Conservation (phyloP, 2,113 vertebrate species). For the Noturus placidus region DNA sequence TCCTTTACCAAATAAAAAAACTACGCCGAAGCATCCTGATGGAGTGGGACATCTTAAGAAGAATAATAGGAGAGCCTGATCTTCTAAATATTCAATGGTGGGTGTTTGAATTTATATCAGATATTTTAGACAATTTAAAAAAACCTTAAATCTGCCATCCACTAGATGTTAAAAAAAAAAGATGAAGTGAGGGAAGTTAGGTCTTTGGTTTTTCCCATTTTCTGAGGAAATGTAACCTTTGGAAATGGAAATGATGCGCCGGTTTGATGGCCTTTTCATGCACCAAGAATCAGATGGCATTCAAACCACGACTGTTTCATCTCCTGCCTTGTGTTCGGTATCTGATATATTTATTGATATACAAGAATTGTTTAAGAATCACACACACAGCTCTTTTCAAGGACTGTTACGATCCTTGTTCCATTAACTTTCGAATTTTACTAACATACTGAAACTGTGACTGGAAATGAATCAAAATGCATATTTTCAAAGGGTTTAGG, state of each 20-base stretch:
- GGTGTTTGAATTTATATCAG: conserved; percentile 14
- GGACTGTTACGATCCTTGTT: background rate
- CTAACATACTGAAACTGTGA: background rate
- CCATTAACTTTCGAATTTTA: background rate
- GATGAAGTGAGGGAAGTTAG: background rate
- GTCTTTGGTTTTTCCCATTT: background rate
- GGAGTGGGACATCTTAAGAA: conserved; percentile 67
- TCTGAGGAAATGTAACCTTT: conserved; percentile 18
- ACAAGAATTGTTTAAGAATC: background rate
- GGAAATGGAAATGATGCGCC: conserved; percentile 67
- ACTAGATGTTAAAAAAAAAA: background rate
- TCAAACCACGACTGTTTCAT: conserved; percentile 67
- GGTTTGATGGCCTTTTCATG: conserved; percentile 72
- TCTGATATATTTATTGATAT: background rate
- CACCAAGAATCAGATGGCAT: conserved; percentile 72
- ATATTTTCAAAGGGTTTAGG: background rate
- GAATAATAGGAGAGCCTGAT: conserved; percentile 63
- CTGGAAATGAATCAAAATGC: background rate
- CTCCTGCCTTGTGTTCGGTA: conserved; percentile 36
- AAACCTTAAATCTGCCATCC: background rate
- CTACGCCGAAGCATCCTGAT: conserved; percentile 69
- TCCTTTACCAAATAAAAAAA: conserved; percentile 68
- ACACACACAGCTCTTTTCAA: background rate
- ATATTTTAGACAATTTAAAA: background rate
- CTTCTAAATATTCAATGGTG: conserved; percentile 67